Conservation (phyloP, 2,113 vertebrate genomes). For the Mesitornis unicolor region DNA sequence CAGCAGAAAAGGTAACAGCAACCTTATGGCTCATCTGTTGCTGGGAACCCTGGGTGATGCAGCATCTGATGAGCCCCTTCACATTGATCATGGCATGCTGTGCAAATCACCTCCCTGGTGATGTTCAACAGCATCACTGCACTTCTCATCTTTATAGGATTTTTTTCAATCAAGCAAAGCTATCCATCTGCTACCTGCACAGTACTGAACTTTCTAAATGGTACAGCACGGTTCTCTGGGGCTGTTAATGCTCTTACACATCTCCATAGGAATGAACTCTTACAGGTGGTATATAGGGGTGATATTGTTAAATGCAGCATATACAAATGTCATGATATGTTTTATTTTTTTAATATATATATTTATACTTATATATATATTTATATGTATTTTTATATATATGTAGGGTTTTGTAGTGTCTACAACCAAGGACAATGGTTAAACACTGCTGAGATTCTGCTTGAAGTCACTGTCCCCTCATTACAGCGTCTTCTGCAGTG, state of each 20-base stretch:
- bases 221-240: neutral
- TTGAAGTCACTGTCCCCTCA: neutral
- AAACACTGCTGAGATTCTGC: neutral
- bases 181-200: neutral
- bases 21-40: neutral
- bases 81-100: rapidly evolving
- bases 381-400: too few species aligned
- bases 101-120: neutral
- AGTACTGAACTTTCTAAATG: neutral
- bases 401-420: too few species aligned
- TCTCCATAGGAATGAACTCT: neutral
- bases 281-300: rapidly evolving
- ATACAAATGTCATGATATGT: neutral
- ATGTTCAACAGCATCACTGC: neutral
- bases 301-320: neutral
- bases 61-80: neutral
- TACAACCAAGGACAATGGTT: neutral
- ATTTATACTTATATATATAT: too few species aligned
- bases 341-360: too few species aligned
- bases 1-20: neutral
- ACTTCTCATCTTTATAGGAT: neutral
- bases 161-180: neutral
- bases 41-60: neutral
- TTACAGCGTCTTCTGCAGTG: neutral
- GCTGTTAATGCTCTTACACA: neutral